Evolutionary conservation across 2,888 invertebrate species (phyloP).

Genomic region (Yponomeuta plumbellus): DNA sequence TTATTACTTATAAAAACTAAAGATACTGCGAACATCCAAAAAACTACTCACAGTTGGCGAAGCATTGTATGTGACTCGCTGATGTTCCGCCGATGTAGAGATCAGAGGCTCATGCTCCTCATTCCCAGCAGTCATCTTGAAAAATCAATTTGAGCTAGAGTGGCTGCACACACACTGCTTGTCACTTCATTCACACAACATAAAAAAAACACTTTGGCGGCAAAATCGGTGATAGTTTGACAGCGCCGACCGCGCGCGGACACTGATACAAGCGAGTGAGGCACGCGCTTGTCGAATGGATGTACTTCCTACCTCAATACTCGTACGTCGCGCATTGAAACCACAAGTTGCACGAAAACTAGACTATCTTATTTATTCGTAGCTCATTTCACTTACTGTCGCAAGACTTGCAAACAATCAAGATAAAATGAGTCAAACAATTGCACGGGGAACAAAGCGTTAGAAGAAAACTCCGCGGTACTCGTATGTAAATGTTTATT

Average conservation of each 20-base stretch:
- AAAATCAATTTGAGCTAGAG: not conserved
- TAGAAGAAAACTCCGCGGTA: constrained; percentile 8
- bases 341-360: not conserved
- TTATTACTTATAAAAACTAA: too few relatives aligned
- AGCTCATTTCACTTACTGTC: not conserved
- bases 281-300: not conserved
- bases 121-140: constrained; percentile 62
- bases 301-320: not conserved
- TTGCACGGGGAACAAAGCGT: not conserved
- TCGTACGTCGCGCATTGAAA: not conserved
- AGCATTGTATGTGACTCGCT: constrained; percentile 55
- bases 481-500: constrained; percentile 66
- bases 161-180: not conserved
- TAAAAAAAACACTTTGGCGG: constrained; percentile 11
- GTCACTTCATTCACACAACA: not conserved
- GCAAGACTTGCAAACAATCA: not conserved
- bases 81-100: constrained; percentile 61
- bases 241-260: constrained; percentile 13
- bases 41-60: constrained; percentile 52
- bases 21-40: too few relatives aligned
- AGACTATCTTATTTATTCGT: not conserved
- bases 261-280: constrained; percentile 12
- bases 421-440: not conserved
- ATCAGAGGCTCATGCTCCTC: constrained; percentile 73
- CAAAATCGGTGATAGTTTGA: not conserved